Evolutionary conservation across 2,888 invertebrate species (phyloP), one percentile per base, ranked within the genome.

Genomic region (Rotaria macrura): DNA sequence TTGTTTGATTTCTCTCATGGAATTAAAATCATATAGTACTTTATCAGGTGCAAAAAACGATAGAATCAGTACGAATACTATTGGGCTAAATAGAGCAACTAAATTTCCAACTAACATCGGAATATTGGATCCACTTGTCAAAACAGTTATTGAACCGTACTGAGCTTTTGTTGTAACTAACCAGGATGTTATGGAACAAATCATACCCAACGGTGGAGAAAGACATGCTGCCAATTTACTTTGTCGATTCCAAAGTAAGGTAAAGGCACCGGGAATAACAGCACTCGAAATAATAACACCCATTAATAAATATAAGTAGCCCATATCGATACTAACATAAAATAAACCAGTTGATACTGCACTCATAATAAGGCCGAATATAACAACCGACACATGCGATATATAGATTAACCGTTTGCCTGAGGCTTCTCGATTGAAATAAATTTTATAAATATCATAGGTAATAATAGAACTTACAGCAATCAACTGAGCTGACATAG

Each of bases 221-320:
- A 57, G 57, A 29, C 57, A 57, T 6, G 29, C 29, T 14, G 88
- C 90, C 6, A 84, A 65, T 2, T 89, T 88, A 0, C 89, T 91
- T 38, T 91, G 88, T 40, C 89, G 87, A 74, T 89, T 88, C 91
- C 91, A 91, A 87, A 88, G 89, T 89, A 91, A 89, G 57, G 88
- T 88, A 52, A 91, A 87, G 1, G 89, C 87, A 72, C 91, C 89
- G 2, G 91, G 91, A 5, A 90, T 87, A 9, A 91, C 91, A 5
- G 90, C 90, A 5, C 90, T 90, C 9, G 91, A 90, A 79, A 91
- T 90, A 55, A 91, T 87, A 54, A 91, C 88, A 2, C 91, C 91
- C 90, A 90, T 91, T 87, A 91, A 89, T 40, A 89, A 87, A 87
- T 91, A 91, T 23, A 91, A 88, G 89, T 91, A 90, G 29, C 89